Evolutionary conservation across 2,888 invertebrate genomes (phyloP).

Genomic region (Nomada hirtipes): DNA sequence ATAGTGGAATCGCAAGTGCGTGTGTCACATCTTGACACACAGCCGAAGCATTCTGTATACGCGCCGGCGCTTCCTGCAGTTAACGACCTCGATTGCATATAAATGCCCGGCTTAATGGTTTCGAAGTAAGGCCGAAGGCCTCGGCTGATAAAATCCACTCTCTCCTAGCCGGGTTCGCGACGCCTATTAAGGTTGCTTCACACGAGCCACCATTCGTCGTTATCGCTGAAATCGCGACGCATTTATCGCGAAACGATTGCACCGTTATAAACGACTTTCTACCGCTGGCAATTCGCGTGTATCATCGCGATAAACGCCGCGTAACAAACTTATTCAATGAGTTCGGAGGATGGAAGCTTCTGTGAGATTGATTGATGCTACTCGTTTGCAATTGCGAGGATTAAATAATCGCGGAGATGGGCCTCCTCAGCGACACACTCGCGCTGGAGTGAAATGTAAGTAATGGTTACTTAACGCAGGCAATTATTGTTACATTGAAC

Average conservation of each 20-base stretch:
- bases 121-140: slow-evolving; percentile 75
- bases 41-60: slow-evolving; percentile 44
- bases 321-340: too few relatives aligned
- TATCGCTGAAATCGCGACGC: not conserved
- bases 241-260: not conserved
- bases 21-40: slow-evolving; percentile 59
- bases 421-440: too few relatives aligned
- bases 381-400: too few relatives aligned
- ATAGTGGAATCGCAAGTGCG: slow-evolving; percentile 28
- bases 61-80: slow-evolving; percentile 82
- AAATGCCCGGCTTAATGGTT: slow-evolving; percentile 78
- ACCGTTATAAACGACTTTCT: not conserved
- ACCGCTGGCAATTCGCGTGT: too few relatives aligned
- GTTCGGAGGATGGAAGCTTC: too few relatives aligned
- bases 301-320: too few relatives aligned
- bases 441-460: too few relatives aligned
- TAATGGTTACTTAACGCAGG: too few relatives aligned
- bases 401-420: too few relatives aligned
- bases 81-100: slow-evolving; percentile 82
- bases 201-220: not conserved
- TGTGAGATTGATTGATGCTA: too few relatives aligned
- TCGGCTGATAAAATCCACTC: slow-evolving; percentile 61
- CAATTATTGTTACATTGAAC: too few relatives aligned
- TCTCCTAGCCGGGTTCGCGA: slow-evolving; percentile 32
- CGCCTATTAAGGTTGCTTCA: slow-evolving; percentile 40